Evolutionary conservation across 2,113 vertebrate genomes (phyloP), one percentile per base, ranked within the genome.

Genomic region (Pelmatolapia mariae): DNA sequence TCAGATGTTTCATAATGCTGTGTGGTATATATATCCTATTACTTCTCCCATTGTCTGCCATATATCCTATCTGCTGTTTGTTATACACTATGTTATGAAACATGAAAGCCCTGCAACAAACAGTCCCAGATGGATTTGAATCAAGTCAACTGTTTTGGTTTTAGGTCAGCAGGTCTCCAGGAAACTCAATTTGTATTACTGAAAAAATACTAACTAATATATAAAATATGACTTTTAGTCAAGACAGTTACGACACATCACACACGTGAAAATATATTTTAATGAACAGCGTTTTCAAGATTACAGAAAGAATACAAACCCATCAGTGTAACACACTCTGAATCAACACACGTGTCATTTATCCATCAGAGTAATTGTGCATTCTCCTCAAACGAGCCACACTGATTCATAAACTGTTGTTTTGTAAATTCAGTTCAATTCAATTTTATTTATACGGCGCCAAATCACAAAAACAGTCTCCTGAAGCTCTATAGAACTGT

Each of bases 1-100:
- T 84, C 61, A 19, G 9, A 50, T 5, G 47, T 13, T 5, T 29
- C 68, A 22, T 88, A 89, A 86, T 95, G 94, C 73, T 95, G 93
- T 8, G 95, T 95, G 57, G n/a, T n/a, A n/a, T 3, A 95, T 89
- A 31, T 91, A 95, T 94, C 6, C 73, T 36, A 91, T 95, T 95
- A 52, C 52, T 19, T 52, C 54, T 26, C 54, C 12, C 22, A 56
- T 24, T 56, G 54, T 56, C 22, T 56, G 54, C 54, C 22, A 56
- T 0, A 57, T 57, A 57, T 56, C n/a, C 0, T 24, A 57, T 57
- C 54, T 57, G 22, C n/a, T 0, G 53, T 54, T 54, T 54, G 6
- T 54, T 24, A 54, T 12, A 24, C n/a, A 54, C 10, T 7, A 54
- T 54, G n/a, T 54, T 54, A 0, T 56, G 22, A 56, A 13, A 56